Conservation (phyloP, 2,113 vertebrate species). For the Ascaphus truei region DNA sequence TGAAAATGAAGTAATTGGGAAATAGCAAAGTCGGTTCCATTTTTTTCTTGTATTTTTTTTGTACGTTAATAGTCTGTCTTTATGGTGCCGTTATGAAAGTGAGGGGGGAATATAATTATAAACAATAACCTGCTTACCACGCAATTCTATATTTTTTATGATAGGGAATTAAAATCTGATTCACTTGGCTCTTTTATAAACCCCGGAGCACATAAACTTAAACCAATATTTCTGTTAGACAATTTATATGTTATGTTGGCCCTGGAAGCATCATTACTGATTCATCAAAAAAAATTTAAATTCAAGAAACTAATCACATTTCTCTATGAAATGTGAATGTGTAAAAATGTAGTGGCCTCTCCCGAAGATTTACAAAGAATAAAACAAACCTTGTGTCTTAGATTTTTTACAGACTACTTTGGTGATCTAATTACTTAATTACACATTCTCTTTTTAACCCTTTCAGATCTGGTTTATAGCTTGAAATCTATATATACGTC, state of each 20-base stretch:
- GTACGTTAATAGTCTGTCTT: conserved; percentile 5
- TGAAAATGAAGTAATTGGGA: neutral
- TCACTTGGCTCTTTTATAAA: conserved; percentile 22
- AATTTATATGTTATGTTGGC: neutral
- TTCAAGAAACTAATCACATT: neutral
- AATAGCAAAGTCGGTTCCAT: neutral
- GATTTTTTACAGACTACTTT: too few relatives aligned
- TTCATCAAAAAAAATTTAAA: too few relatives aligned
- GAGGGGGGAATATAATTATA: conserved; percentile 33
- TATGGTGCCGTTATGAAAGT: conserved; percentile 29
- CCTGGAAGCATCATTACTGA: neutral
- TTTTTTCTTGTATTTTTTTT: neutral
- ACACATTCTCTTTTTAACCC: too few relatives aligned
- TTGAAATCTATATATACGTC: too few relatives aligned
- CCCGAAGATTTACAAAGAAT: too few relatives aligned
- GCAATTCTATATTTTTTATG: conserved; percentile 29
- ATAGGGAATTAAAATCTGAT: conserved; percentile 32
- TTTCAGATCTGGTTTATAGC: too few relatives aligned
- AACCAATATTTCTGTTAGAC: neutral
- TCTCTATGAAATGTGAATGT: neutral
- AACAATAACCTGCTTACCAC: conserved; percentile 33
- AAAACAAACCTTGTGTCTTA: too few relatives aligned
- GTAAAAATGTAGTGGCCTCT: too few relatives aligned
- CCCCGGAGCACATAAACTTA: conserved; percentile 12
- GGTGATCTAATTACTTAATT: too few relatives aligned